A percentile compares a stretch with the other conserved stretches of the same genome.
Conservation (phyloP, 2,113 vertebrate species). For the Hemichromis elongatus region DNA sequence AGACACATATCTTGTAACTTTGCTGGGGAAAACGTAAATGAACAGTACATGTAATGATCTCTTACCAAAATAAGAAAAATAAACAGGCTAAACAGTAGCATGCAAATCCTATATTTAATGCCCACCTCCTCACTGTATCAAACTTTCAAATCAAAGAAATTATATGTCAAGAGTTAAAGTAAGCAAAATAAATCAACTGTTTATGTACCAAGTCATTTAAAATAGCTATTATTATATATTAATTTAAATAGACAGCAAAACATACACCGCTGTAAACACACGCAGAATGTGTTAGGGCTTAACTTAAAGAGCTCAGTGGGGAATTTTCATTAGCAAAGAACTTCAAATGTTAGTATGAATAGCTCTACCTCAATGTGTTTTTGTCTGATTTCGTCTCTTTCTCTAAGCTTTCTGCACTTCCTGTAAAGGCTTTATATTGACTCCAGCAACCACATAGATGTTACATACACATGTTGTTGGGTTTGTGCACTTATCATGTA, state of each 20-base stretch:
- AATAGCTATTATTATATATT: neutral
- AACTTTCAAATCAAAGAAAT: slow-evolving; percentile 38
- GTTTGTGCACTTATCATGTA: neutral
- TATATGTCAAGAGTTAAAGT: slow-evolving; percentile 11
- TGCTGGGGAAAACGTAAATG: neutral
- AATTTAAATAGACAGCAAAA: neutral
- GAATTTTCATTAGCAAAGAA: neutral
- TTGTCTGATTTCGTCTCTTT: no score
- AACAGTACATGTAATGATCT: neutral
- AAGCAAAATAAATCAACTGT: neutral
- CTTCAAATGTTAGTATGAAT: neutral
- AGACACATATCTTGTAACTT: slow-evolving; percentile 4
- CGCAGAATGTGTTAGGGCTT: neutral
- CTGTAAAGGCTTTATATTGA: neutral
- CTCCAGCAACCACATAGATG: neutral
- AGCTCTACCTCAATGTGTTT: neutral
- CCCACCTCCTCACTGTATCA: slow-evolving; percentile 50
- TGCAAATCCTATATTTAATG: slow-evolving; percentile 63
- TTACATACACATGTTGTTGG: neutral
- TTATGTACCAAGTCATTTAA: neutral
- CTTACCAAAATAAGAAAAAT: neutral
- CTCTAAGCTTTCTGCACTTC: neutral
- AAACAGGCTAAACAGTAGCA: slow-evolving; percentile 39
- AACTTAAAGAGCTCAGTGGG: neutral
- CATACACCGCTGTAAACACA: neutral